phyloP scores from a whole-genome alignment of 2,888 invertebrate genomes.

The Drosophila anomalata region DNA sequence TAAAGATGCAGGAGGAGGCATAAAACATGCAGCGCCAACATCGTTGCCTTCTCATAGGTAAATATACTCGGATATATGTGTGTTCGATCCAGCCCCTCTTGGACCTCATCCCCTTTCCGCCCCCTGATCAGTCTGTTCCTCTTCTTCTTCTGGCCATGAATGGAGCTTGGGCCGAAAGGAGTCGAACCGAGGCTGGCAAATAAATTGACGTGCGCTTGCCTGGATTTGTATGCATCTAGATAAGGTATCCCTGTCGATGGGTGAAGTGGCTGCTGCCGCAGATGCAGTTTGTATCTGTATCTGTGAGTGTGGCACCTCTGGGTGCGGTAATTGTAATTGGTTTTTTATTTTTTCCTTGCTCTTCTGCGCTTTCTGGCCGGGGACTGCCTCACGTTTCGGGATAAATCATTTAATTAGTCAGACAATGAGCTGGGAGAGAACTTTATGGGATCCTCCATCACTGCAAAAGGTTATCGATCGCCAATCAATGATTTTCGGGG shows the following conservation, averaged over 20 bases:
- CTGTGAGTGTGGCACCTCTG: constrained; percentile 74
- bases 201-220: constrained; percentile 80
- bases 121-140: neutral
- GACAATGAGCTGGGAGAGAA: constrained; percentile 66
- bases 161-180: constrained; percentile 45
- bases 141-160: constrained; percentile 25
- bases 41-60: constrained; percentile 65
- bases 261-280: constrained; percentile 35
- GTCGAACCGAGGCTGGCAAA: constrained; percentile 65
- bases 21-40: constrained; percentile 79
- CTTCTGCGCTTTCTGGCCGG: constrained; percentile 26
- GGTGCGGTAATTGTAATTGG: constrained; percentile 82
- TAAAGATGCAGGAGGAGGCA: constrained; percentile 80
- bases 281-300: constrained; percentile 47
- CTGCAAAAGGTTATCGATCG: constrained; percentile 65
- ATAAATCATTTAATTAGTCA: constrained; percentile 80
- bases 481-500: constrained; percentile 59
- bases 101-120: constrained; percentile 3
- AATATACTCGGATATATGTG: constrained; percentile 42
- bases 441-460: constrained; percentile 38
- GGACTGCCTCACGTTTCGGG: constrained; percentile 74
- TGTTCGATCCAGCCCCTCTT: constrained; percentile 8
- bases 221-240: constrained; percentile 81
- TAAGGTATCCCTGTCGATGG: constrained; percentile 66
- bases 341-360: constrained; percentile 59